Evolutionary conservation across 2,888 invertebrate genomes (phyloP), one percentile per base, ranked within the genome.

Genomic region (Seira sanloemensis): DNA sequence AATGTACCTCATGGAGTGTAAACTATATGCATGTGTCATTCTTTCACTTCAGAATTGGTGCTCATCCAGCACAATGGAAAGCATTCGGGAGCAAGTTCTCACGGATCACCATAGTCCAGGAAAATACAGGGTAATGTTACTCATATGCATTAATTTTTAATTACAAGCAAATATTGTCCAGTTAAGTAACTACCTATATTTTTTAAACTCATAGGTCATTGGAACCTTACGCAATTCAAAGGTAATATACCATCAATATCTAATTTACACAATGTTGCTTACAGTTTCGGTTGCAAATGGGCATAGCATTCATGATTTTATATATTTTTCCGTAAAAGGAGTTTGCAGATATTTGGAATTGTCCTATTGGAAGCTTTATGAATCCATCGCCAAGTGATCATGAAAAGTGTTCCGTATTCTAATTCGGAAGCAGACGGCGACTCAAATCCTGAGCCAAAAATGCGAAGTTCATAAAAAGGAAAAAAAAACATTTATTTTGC

Each of bases 91-190:
- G 2, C 88, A 88, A 81, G 75, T 89, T 19, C 78, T 87, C 37
- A 85, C 81, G 0, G 89, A 88, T 65, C 86, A 86, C 65, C 89
- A 89, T 69, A 85, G 84, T 62, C 88, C 88, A 7, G 84, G 86
- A 7, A 67, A 71, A 46, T 89, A 80, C 58, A 74, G 89, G 16
- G 89, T 89, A n/a, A n/a, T n/a, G n/a, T n/a, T n/a, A n/a, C n/a
- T n/a, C n/a, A n/a, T n/a, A n/a, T n/a, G n/a, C n/a, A n/a, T n/a
- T n/a, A n/a, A n/a, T n/a, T n/a, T n/a, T n/a, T n/a, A n/a, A n/a
- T n/a, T n/a, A n/a, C n/a, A n/a, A n/a, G n/a, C n/a, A n/a, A n/a
- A n/a, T n/a, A n/a, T n/a, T n/a, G n/a, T n/a, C n/a, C n/a, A n/a
- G n/a, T n/a, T n/a, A n/a, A n/a, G n/a, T n/a, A n/a, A n/a, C n/a